Base-by-base conservation (phyloP, 1,140 invertebrate genomes). In the Ylistrum balloti region DNA sequence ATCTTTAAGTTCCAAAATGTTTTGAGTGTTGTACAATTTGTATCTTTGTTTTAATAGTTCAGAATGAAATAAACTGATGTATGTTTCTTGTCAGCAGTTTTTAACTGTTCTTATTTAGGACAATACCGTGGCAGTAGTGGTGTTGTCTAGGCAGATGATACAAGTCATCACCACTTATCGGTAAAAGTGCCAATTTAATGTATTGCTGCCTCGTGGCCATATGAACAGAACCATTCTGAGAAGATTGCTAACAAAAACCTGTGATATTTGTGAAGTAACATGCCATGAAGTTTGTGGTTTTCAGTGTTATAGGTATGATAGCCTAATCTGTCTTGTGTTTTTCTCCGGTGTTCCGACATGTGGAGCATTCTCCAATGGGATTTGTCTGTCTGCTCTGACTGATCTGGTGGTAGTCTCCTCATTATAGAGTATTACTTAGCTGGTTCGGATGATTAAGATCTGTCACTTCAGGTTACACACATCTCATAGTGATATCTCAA, bases 131-230 rank as follows among this genome's bases (percentile, higher is more conserved):
- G 45, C 11, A 48, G 1, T 5, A 74, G 9, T 28, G 22, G 56
- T 74, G 56, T 28, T 74, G 28, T 74, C 56, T 74, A 28, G 56
- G 56, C 56, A 74, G 56, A 74, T 74, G 56, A 74, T 74, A 74
- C 28, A 74, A 74, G 22, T 74, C 56, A 74, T 74, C 56, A 28
- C 56, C 56, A 74, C 56, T 5, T 74, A 74, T 74, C 56, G n/a
- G 56, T 74, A 17, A 28, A 74, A 28, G 56, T 74, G 56, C 56
- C 56, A 74, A 74, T 1, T 74, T 74, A 74, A 74, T 74, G 56
- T 74, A 74, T 74, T n/a, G 22, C 56, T 28, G 56, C n/a, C n/a
- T 74, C 56, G 0, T 74, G 56, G 22, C n/a, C n/a, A 22, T 74
- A n/a, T 17, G 28, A 74, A 74, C 28, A n/a, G 56, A 74, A 28